Base-by-base conservation (phyloP, 2,888 invertebrate genomes). In the Standfussiana lucernea region DNA sequence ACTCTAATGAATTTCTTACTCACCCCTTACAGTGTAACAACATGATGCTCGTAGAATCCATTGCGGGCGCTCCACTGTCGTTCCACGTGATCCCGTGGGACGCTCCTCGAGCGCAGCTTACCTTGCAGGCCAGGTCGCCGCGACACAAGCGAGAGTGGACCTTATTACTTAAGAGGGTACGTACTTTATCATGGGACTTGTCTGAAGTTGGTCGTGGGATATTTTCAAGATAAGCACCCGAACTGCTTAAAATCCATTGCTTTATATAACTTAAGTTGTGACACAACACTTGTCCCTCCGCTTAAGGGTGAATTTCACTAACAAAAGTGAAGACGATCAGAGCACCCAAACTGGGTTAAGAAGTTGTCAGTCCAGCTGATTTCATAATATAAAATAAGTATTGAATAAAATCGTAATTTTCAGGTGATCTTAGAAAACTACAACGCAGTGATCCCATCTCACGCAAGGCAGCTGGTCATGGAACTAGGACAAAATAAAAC, bases 31-130 rank as follows among this genome's bases (percentile, higher is more conserved):
- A 99, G 99, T 99, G 99, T 96, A 99, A 99, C 91, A 99, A 99
- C 96, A 97, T 99, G 97, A 99, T 99, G 99, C 95, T 99, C 82
- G 99, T 99, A 89, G 99, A 99, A 93, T 99, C 99, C 90, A 98
- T 99, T 89, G 98, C 99, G 73, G 99, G 99, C 35, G 99, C 99
- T 90, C 99, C 99, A 59, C 97, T 99, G 71, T 99, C 99, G 91
- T 99, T 99, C 96, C 99, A 99, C 96, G 99, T 99, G 89, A 98
- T 99, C 91, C 99, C 99, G 65, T 99, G 99, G 97, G 99, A 99
- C 96, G 99, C 99, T 96, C 99, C 99, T 80, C 97, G 98, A 78
- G 97, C 98, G 77, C 99, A 99, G 95, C 98, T 99, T 91, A 99
- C 99, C 3, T 95, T 99, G 88, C 98, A 98, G 96, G 99, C 99